These are phyloP conservation scores for Trichosurus vulpecula DNA, from an alignment of 2,797 vertebrate species.

Conservation along the genomic window DNA sequence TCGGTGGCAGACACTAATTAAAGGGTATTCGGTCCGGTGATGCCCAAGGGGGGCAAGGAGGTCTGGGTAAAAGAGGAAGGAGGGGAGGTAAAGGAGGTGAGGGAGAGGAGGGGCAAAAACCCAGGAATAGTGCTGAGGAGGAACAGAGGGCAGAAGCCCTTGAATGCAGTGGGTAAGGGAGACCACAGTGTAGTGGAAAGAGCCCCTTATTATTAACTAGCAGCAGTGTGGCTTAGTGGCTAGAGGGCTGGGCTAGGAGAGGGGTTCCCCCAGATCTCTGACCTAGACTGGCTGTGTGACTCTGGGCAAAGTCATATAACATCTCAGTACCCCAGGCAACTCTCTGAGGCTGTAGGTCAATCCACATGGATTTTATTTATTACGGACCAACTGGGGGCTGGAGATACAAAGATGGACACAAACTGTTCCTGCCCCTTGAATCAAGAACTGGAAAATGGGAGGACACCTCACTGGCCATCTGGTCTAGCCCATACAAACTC, in stretches of 20 bases:
- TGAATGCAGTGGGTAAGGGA: background rate
- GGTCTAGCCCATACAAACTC: too few relatives aligned
- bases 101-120: background rate
- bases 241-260: background rate
- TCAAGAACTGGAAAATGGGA: background rate
- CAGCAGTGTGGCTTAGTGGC: background rate
- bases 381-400: background rate
- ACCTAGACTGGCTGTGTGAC: background rate
- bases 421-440: background rate
- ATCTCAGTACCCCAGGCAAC: background rate
- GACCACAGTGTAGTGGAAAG: background rate
- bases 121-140: background rate
- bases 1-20: slow-evolving; percentile 72
- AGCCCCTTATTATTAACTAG: background rate
- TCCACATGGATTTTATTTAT: background rate
- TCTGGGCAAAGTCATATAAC: background rate
- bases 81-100: accelerated
- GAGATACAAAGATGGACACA: background rate
- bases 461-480: background rate
- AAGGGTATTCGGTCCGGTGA: slow-evolving; percentile 68
- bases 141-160: background rate
- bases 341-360: background rate
- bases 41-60: slow-evolving; percentile 38
- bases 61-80: background rate
- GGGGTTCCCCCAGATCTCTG: background rate